phyloP scores from a whole-genome alignment of 35 echinoderm and acorn worm genomes.

The Apostichopus parvimensis region DNA sequence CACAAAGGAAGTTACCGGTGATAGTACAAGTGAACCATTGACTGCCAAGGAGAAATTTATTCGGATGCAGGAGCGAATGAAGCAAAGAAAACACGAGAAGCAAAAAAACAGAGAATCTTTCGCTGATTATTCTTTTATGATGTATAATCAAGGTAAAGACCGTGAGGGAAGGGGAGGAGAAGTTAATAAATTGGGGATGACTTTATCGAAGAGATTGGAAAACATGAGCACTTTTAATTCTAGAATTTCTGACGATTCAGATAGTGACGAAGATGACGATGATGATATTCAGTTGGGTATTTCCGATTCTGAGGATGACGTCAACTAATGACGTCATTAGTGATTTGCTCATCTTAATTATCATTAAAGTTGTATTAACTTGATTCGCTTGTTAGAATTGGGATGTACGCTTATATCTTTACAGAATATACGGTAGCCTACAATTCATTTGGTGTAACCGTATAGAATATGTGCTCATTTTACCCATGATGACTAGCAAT shows the following conservation, averaged over 20 bases:
- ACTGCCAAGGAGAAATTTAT: constrained; percentile 48
- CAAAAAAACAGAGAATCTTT: constrained; percentile 28
- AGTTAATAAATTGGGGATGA: constrained; percentile 9
- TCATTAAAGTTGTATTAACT: too few species aligned
- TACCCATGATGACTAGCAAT: too few species aligned
- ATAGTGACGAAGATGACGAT: not conserved
- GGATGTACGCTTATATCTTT: too few species aligned
- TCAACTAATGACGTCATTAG: not conserved
- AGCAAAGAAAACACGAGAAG: not conserved
- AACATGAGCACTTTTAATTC: constrained; percentile 42
- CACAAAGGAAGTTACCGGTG: not conserved
- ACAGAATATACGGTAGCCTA: too few species aligned
- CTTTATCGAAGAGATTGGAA: constrained; percentile 46
- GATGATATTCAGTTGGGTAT: not conserved
- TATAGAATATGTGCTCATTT: too few species aligned
- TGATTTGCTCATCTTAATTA: too few species aligned
- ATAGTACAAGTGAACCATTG: not conserved
- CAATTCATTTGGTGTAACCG: too few species aligned
- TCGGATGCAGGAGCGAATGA: constrained; percentile 30
- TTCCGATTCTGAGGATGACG: constrained; percentile 36
- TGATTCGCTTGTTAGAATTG: too few species aligned
- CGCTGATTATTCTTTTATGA: constrained; percentile 40
- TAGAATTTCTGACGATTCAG: not conserved
- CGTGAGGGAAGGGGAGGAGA: not conserved
- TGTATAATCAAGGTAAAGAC: not conserved